Evolutionary conservation across 1,140 invertebrate species (phyloP), one percentile per base, ranked within the genome.

Genomic region (Platorchestia sp.): DNA sequence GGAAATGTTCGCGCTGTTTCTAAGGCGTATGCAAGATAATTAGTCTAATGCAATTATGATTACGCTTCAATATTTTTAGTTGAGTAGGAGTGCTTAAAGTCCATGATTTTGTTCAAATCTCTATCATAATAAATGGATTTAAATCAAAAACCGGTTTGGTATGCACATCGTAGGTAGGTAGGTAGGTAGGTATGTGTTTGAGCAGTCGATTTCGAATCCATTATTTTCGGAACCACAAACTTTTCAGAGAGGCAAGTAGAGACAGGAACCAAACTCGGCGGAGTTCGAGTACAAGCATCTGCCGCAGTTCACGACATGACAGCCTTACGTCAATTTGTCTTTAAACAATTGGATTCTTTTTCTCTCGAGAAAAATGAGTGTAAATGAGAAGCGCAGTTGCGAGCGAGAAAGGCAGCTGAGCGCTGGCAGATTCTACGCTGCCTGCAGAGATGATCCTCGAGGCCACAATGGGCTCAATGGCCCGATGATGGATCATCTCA

Each of bases 401-500:
- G 36, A 27, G 59, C 27, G 3, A 27, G 59, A 10, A 27, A 10
- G 27, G 59, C 10, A 36, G 59, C 59, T 75, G 59, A 75, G 59
- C 59, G 27, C 10, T 10, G 27, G 59, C 59, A 10, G 59, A 75
- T 75, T 75, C 59, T 75, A 10, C 27, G 27, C 59, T 22, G 5
- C 87, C 87, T 90, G 87, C 41, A 43, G 41, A 42, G 44, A 90
- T 43, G 87, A 90, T 90, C 87, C 87, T 90, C 87, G 27, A 43
- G 7, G 0, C 16, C 27, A 90, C 87, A 90, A 22, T 45, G 87
- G 41, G 42, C 44, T 45, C 87, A 90, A 44, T 90, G 87, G 42
- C 87, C 87, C 87, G 87, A 90, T 90, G 87, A 90, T 90, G 87
- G 87, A 90, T 90, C 41, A 90, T 90, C 87, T 36, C 87, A 42